These are phyloP conservation scores for Stictonetta naevosa DNA, from an alignment of 2,113 vertebrate species.

Conservation along the genomic window DNA sequence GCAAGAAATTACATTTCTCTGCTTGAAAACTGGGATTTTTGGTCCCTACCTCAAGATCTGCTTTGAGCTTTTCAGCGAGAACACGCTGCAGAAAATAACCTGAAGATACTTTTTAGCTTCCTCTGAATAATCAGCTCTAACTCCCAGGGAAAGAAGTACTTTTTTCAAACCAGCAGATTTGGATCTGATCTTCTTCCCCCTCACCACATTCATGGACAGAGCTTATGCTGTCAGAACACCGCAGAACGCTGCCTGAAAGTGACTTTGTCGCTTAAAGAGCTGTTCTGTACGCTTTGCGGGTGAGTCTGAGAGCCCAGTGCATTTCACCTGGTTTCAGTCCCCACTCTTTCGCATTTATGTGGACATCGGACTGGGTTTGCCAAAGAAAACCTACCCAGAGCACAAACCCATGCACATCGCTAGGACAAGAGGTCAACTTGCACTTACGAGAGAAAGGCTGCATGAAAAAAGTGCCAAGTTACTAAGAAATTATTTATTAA, in stretches of 20 bases:
- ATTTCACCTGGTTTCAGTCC: not conserved
- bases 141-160: not conserved
- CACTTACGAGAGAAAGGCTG: not conserved
- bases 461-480: not conserved
- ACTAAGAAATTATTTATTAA: not conserved
- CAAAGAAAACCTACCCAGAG: not conserved
- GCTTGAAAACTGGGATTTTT: not conserved
- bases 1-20: not conserved
- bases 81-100: conserved; percentile 11
- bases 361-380: not conserved
- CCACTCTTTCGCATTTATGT: not conserved
- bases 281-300: not conserved
- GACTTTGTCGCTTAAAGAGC: not conserved
- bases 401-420: not conserved
- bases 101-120: not conserved
- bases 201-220: not conserved
- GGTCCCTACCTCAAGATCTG: not conserved
- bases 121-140: not conserved
- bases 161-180: not conserved
- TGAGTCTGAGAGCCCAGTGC: not conserved
- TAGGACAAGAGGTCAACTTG: not conserved
- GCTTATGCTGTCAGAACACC: not conserved
- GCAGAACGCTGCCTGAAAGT: not conserved
- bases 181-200: not conserved
- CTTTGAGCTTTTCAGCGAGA: not conserved